phyloP scores from a whole-genome alignment of 2,797 vertebrate genomes.

The Acanthopagrus latus region DNA sequence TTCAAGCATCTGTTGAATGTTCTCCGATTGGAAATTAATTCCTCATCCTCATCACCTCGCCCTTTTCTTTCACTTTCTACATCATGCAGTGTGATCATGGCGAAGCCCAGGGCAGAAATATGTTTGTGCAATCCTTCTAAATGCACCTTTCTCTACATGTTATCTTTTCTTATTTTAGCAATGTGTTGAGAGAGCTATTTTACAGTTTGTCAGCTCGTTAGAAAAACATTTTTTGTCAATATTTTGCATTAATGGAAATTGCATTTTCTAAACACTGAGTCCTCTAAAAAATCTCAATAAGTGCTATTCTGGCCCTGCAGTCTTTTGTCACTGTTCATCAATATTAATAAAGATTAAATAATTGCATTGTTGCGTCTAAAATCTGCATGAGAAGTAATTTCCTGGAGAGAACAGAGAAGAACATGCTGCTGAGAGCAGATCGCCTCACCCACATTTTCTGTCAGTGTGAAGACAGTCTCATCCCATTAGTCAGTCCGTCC shows the following conservation, averaged over 20 bases:
- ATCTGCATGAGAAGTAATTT: not conserved
- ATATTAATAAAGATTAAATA: constrained; percentile 9
- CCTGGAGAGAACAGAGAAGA: constrained; percentile 16
- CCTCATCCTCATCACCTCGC: constrained; percentile 32
- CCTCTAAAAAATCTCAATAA: not conserved
- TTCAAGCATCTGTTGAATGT: not conserved
- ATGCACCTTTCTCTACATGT: constrained; percentile 20
- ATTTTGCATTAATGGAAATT: not conserved
- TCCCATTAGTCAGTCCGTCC: constrained; percentile 57
- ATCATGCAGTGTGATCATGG: constrained; percentile 20
- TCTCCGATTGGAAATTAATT: constrained; percentile 24
- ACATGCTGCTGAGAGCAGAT: constrained; percentile 28
- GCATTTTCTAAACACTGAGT: not conserved
- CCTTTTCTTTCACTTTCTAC: constrained; percentile 29
- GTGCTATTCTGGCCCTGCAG: constrained; percentile 4
- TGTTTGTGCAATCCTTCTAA: constrained; percentile 41
- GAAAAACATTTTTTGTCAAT: not conserved
- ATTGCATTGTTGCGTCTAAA: not conserved
- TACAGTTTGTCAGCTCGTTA: not conserved
- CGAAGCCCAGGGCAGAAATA: constrained; percentile 48
- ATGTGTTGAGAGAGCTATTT: not conserved
- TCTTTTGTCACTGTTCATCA: not conserved
- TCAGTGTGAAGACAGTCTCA: constrained; percentile 47
- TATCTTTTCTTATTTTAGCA: not conserved
- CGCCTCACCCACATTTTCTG: constrained; percentile 41